A percentile compares a stretch with the other conserved stretches of the same genome.
Evolutionary conservation across 2,888 invertebrate genomes (phyloP).

Genomic region (Cryptops parisi): DNA sequence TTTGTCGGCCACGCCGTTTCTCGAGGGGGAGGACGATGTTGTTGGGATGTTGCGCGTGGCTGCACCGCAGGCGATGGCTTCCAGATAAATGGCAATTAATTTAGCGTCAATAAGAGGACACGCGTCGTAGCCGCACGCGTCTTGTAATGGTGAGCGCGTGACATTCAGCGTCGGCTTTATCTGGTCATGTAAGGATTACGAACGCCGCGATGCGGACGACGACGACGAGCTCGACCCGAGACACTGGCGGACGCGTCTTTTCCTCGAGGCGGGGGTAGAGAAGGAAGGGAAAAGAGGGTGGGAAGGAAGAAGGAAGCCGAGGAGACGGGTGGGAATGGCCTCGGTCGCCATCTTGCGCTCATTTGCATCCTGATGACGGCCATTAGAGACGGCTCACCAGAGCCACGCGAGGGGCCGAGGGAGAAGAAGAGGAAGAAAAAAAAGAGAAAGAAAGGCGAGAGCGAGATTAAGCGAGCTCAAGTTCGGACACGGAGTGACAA

Average conservation of each 20-base stretch:
- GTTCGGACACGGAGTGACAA: too few relatives aligned
- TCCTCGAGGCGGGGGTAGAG: too few relatives aligned
- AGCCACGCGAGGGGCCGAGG: background rate
- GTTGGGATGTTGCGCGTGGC: background rate
- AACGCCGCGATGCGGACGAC: too few relatives aligned
- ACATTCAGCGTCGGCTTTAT: background rate
- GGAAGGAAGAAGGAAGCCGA: background rate
- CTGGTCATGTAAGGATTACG: background rate
- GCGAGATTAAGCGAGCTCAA: too few relatives aligned
- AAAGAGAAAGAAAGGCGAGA: background rate
- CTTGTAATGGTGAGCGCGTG: background rate
- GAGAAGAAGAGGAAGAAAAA: background rate
- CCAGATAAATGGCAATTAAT: conserved; percentile 1
- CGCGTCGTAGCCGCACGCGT: background rate
- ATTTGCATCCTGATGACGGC: background rate
- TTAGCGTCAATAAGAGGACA: background rate
- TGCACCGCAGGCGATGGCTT: background rate
- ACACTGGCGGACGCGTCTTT: too few relatives aligned
- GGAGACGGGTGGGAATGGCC: background rate
- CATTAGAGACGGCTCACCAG: background rate
- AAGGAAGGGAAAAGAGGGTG: background rate
- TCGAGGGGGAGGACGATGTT: too few relatives aligned
- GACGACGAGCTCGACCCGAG: too few relatives aligned
- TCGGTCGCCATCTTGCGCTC: background rate
- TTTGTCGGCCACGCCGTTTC: too few relatives aligned